A percentile compares a stretch with the other conserved stretches of the same genome.
Evolutionary conservation across 2,888 invertebrate genomes (phyloP).

Genomic region (Eilema sororculum): DNA sequence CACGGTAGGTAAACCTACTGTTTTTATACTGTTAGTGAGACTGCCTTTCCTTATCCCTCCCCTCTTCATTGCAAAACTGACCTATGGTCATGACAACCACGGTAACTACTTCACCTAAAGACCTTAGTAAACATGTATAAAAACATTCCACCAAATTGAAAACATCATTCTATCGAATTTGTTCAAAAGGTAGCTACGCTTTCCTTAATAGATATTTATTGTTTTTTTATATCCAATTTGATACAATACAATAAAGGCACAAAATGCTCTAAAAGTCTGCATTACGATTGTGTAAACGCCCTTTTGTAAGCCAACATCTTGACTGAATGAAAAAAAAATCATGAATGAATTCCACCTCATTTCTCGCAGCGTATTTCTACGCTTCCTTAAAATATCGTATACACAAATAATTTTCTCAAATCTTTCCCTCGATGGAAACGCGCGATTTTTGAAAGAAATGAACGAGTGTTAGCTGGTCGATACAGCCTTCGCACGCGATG

Average conservation of each 20-base stretch:
- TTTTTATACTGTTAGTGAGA: not conserved
- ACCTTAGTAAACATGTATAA: not conserved
- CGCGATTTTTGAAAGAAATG: constrained; percentile 51
- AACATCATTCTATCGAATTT: not conserved
- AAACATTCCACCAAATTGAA: not conserved
- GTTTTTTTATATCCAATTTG: not conserved
- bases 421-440: constrained; percentile 37
- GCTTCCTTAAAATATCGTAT: constrained; percentile 15
- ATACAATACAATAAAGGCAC: not conserved
- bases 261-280: not conserved
- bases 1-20: not conserved
- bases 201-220: not conserved
- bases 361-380: constrained; percentile 16
- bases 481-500: constrained; percentile 57
- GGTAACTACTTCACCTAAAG: not conserved
- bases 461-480: constrained; percentile 54
- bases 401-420: constrained; percentile 30
- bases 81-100: no score
- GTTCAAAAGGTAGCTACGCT: not conserved
- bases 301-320: constrained; percentile 19
- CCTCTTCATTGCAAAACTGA: not conserved
- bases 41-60: not conserved
- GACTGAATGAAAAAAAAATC: constrained; percentile 15
- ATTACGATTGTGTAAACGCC: not conserved
- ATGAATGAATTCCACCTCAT: constrained; percentile 22